Conservation (phyloP, 2,797 vertebrate genomes). For the Cirrhinus mrigala region DNA sequence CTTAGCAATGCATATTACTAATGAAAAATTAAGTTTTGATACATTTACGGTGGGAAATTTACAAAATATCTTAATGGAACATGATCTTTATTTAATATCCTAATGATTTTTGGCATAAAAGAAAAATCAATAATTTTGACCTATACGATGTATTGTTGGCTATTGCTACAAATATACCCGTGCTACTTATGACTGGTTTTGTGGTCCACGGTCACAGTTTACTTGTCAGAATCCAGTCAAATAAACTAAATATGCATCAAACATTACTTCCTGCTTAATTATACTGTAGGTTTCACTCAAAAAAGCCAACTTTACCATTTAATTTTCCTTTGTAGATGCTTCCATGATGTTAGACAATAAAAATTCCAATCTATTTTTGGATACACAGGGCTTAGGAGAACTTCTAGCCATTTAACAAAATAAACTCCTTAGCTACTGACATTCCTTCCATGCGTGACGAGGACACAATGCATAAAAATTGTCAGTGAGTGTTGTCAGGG, state of each 20-base stretch:
- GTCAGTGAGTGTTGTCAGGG: conserved; percentile 10
- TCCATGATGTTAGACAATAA: conserved; percentile 8
- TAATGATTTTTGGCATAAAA: too few species aligned
- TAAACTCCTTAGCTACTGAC: not conserved
- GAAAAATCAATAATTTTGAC: too few species aligned
- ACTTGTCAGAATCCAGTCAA: not conserved
- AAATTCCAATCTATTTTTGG: conserved; percentile 10
- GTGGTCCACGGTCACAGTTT: too few species aligned
- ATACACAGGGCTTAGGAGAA: conserved; percentile 3
- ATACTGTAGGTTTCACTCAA: not conserved
- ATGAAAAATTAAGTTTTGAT: too few species aligned
- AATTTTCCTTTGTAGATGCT: not conserved
- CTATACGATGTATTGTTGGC: too few species aligned
- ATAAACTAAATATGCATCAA: not conserved
- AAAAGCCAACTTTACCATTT: not conserved
- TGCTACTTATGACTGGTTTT: too few species aligned
- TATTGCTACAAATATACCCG: too few species aligned
- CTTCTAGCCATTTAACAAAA: not conserved
- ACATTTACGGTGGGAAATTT: too few species aligned
- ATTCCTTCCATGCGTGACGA: conserved; percentile 27
- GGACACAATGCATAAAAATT: conserved; percentile 7
- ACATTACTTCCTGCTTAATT: not conserved
- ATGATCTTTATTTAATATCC: too few species aligned
- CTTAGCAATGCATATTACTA: too few species aligned
- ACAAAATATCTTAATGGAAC: too few species aligned